These are phyloP conservation scores for Microtus californicus DNA, from an alignment of 2,797 vertebrate genomes.

Conservation along the genomic window DNA sequence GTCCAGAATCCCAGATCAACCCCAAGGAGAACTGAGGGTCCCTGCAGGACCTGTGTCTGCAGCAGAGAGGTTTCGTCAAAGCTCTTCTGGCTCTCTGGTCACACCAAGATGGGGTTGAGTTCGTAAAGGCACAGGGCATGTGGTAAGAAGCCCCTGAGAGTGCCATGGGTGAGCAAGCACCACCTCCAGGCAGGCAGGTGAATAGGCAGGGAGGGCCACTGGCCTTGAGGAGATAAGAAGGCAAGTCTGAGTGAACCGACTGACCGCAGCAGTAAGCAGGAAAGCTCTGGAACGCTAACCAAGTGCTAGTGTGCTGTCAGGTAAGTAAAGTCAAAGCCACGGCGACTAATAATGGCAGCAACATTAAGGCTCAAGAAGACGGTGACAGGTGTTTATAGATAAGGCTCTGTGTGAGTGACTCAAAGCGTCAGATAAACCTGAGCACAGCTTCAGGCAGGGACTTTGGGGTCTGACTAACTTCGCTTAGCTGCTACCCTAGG, in stretches of 20 bases:
- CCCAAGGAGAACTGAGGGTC: background rate
- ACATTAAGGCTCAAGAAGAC: background rate
- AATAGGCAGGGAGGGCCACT: background rate
- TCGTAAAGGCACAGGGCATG: slow-evolving; percentile 21
- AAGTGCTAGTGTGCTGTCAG: background rate
- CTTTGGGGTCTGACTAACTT: slow-evolving; percentile 28
- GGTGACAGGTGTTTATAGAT: slow-evolving; percentile 74
- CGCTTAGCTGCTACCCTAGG: slow-evolving; percentile 7
- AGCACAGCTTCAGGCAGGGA: slow-evolving; percentile 76
- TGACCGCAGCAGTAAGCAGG: background rate
- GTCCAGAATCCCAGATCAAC: background rate
- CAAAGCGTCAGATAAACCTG: slow-evolving; percentile 86
- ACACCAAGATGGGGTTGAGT: background rate
- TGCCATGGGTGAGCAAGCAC: background rate
- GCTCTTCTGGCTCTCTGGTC: background rate
- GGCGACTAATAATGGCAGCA: background rate
- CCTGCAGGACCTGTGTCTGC: background rate
- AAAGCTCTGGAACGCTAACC: background rate
- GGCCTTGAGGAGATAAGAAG: background rate
- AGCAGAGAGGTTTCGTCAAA: background rate
- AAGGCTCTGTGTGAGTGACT: slow-evolving; percentile 86
- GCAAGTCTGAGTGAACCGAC: background rate
- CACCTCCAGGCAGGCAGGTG: background rate
- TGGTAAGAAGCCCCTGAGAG: background rate
- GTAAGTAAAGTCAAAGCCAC: slow-evolving; percentile 34